Base-by-base conservation (phyloP, 1,140 invertebrate species). In the Drosophila tani region DNA sequence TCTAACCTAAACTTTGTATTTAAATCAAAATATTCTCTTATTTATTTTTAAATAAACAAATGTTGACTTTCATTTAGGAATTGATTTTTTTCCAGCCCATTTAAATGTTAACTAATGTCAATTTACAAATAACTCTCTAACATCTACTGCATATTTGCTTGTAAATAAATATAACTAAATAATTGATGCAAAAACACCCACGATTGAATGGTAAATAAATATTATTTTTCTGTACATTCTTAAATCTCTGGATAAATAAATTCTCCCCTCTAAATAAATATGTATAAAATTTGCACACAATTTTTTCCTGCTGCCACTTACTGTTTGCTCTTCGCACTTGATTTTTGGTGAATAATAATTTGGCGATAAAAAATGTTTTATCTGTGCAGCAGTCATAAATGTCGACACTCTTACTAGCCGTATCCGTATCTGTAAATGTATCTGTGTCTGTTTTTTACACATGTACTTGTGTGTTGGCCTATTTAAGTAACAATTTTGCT, bases 401-500 rank as follows among this genome's bases (percentile, higher is more conserved):
- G 79, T 73, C 80, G 77, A 69, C 74, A 82, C 79, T 81, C 50
- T 64, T 29, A 29, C 60, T 45, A 50, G 58, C 49, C 24, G 27
- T 14, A 24, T 66, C 21, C 27, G 27, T 14, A 41, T 43, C 32
- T 56, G 43, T 17, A 43, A 2, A n/a, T 27, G 8, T 15, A 40
- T 41, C 14, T 14, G 74, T 35, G 17, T 46, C 43, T 62, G 55
- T 73, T 43, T 68, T 49, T 74, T 53, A 32, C 51, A 58, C 53
- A 63, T 63, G 56, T 35, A 66, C 59, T 62, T 46, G 56, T 38
- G 50, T 82, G 8, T 57, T 82, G 78, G 77, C 82, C 82, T 79
- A 81, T 86, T 86, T 82, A 69, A 65, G 73, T 51, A 71, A 55
- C 66, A 69, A 56, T 67, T 80, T 81, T 59, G 56, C 50, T 76